These are phyloP conservation scores for Phortica okadai DNA, from an alignment of 2,888 invertebrate species.

Conservation along the genomic window DNA sequence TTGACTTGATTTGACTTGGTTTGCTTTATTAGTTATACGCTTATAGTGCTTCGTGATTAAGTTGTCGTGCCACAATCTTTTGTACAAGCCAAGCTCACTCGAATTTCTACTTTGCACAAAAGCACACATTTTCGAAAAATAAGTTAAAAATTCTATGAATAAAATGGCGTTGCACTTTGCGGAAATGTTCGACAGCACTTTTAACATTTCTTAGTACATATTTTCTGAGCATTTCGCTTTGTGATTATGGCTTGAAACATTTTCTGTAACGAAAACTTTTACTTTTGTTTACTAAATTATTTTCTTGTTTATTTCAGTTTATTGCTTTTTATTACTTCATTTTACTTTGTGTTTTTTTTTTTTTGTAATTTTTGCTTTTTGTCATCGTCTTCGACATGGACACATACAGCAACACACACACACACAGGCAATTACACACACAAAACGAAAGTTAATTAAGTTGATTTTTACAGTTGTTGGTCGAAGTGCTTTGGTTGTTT, in stretches of 20 bases:
- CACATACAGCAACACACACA: neutral
- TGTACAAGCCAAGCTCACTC: no score
- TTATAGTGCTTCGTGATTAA: no score
- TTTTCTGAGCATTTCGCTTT: neutral
- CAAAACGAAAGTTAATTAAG: slow-evolving; percentile 69
- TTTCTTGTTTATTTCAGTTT: neutral
- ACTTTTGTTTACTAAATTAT: slow-evolving; percentile 7
- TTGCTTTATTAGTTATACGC: no score
- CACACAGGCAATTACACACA: neutral
- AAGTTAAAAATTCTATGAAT: slow-evolving; percentile 5
- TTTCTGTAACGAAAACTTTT: slow-evolving; percentile 2
- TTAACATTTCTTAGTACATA: neutral
- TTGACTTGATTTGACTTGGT: no score
- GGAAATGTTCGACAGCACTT: neutral
- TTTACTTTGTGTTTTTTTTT: neutral
- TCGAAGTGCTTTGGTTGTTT: slow-evolving; percentile 47
- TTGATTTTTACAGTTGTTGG: slow-evolving; percentile 65
- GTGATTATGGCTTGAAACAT: neutral
- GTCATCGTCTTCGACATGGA: neutral
- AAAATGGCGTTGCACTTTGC: neutral
- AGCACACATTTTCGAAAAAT: neutral
- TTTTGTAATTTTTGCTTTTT: neutral
- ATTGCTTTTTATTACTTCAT: neutral
- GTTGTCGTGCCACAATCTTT: no score
- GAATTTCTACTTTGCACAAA: no score